Evolutionary conservation across 2,113 vertebrate species (phyloP).

Genomic region (Melanotaenia duboulayi): DNA sequence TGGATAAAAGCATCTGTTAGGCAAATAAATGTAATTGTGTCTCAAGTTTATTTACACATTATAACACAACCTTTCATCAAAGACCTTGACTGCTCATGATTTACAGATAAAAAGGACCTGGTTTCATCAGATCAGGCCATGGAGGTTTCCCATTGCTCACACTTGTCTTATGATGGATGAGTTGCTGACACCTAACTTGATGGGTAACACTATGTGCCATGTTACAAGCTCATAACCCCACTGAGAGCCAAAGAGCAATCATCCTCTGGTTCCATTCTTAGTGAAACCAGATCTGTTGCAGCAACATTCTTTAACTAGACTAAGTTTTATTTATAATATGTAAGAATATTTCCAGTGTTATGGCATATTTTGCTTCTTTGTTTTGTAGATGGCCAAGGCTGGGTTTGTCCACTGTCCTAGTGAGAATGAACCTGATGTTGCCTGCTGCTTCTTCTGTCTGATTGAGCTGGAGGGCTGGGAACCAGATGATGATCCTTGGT

Average conservation of each 20-base stretch:
- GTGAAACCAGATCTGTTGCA: neutral
- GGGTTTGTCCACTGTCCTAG: conserved; percentile 84
- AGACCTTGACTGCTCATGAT: conserved; percentile 41
- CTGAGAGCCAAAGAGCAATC: conserved; percentile 9
- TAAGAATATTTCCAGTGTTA: neutral
- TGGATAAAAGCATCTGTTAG: too few relatives aligned
- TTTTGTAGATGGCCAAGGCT: conserved; percentile 84
- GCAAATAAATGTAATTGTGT: too few relatives aligned
- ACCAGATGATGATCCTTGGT: conserved; percentile 84
- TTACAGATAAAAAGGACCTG: conserved; percentile 54
- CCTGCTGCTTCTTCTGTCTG: conserved; percentile 87
- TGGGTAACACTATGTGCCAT: conserved; percentile 19
- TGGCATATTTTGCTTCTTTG: neutral
- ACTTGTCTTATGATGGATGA: conserved; percentile 28
- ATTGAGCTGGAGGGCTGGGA: conserved; percentile 87
- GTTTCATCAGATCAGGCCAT: conserved; percentile 46
- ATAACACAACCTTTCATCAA: conserved; percentile 3
- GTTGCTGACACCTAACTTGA: conserved; percentile 47
- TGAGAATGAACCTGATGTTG: conserved; percentile 81
- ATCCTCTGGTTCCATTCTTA: conserved; percentile 12
- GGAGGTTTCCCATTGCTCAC: conserved; percentile 12
- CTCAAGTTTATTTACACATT: neutral
- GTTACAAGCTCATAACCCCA: conserved; percentile 27
- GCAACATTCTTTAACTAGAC: neutral
- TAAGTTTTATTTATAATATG: neutral